Percentiles rank a stretch among this genome's conserved stretches.
Evolutionary conservation across 2,888 invertebrate species (phyloP).

Genomic region (Mycalesis mineus): DNA sequence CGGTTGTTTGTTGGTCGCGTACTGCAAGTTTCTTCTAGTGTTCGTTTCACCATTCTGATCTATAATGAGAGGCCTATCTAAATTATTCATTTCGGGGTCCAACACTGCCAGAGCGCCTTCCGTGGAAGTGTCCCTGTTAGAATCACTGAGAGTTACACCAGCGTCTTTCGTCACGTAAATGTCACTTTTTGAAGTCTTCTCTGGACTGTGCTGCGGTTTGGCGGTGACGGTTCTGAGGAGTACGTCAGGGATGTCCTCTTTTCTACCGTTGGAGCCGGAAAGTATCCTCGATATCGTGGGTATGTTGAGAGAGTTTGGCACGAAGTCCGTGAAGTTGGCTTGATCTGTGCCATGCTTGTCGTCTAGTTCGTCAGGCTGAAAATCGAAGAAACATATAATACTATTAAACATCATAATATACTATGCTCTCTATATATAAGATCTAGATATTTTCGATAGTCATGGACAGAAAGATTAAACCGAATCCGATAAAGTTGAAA

Average conservation of each 20-base stretch:
- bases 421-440: too few relatives aligned
- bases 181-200: constrained; percentile 67
- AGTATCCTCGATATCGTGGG: constrained; percentile 91
- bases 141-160: constrained; percentile 66
- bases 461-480: background rate
- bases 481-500: background rate
- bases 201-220: constrained; percentile 67
- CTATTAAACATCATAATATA: background rate
- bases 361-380: constrained; percentile 70
- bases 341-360: constrained; percentile 67
- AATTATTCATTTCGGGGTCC: constrained; percentile 74
- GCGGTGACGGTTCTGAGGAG: constrained; percentile 83
- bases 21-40: constrained; percentile 71
- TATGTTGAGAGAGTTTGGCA: constrained; percentile 83
- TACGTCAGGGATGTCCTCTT: constrained; percentile 89
- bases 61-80: constrained; percentile 70
- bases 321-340: constrained; percentile 80
- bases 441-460: too few relatives aligned
- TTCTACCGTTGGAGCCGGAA: constrained; percentile 90
- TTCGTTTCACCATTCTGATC: constrained; percentile 74
- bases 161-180: constrained; percentile 64
- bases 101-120: constrained; percentile 72
- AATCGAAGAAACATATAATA: constrained; percentile 14
- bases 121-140: constrained; percentile 63
- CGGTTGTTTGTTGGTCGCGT: constrained; percentile 57